Conservation (phyloP, 2,797 vertebrate species). For the Syncerus caffer region DNA sequence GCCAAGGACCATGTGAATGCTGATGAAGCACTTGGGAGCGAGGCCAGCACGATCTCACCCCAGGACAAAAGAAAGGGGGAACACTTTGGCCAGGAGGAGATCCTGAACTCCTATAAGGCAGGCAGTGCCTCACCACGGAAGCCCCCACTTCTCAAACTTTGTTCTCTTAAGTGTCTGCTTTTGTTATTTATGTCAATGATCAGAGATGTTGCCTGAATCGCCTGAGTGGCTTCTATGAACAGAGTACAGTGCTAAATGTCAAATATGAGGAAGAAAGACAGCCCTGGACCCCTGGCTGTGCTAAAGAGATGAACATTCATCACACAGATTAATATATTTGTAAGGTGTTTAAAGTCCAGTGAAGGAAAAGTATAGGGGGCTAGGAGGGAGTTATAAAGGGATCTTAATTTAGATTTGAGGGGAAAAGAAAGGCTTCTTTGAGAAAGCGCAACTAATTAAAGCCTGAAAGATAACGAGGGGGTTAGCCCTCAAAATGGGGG, state of each 20-base stretch:
- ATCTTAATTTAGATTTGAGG: not conserved
- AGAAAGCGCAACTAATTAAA: not conserved
- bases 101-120: fast-evolving
- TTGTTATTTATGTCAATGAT: not conserved
- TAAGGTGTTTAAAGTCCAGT: not conserved
- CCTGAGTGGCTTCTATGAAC: not conserved
- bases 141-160: not conserved
- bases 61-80: fast-evolving
- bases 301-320: not conserved
- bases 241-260: not conserved
- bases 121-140: fast-evolving
- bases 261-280: not conserved
- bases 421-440: not conserved
- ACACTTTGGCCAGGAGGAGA: fast-evolving
- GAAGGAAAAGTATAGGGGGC: not conserved
- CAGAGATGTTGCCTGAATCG: no score
- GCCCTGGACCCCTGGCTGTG: not conserved
- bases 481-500: not conserved
- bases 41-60: not conserved
- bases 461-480: not conserved
- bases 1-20: not conserved
- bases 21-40: no score
- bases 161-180: not conserved
- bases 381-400: not conserved
- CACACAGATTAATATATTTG: not conserved